A percentile compares a stretch with the other conserved stretches of the same genome.
These are phyloP conservation scores for Gryllus longicercus DNA, from an alignment of 2,888 invertebrate genomes.

Conservation along the genomic window DNA sequence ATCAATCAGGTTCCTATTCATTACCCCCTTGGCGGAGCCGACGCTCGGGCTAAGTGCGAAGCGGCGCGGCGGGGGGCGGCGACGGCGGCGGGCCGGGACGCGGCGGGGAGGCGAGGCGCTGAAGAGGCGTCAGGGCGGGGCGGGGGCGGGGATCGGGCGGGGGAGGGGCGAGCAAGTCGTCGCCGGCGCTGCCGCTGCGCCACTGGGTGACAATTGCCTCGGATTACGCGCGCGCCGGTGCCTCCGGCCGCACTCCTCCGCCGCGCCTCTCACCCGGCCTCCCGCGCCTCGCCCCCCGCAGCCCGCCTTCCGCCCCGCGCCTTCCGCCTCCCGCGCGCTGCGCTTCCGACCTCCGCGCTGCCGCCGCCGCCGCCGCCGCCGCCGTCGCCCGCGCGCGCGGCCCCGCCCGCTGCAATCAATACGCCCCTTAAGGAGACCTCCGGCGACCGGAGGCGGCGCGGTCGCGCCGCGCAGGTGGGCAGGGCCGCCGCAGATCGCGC, in stretches of 20 bases:
- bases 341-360: background rate
- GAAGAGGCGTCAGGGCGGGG: background rate
- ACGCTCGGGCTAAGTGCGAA: conserved; percentile 30
- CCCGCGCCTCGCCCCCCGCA: background rate
- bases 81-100: background rate
- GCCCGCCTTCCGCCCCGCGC: background rate
- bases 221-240: conserved; percentile 17
- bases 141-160: background rate
- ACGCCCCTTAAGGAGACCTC: conserved; percentile 32
- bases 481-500: too few relatives aligned
- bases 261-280: background rate
- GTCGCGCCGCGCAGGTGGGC: too few relatives aligned
- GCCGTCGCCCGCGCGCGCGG: background rate
- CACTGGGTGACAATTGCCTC: background rate
- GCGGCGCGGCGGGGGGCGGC: background rate
- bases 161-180: background rate
- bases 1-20: conserved; percentile 38
- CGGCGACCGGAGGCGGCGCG: too few relatives aligned
- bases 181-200: background rate
- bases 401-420: conserved; percentile 29
- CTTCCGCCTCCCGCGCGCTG: background rate
- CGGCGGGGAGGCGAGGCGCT: background rate
- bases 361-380: background rate
- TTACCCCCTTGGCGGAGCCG: conserved; percentile 30
- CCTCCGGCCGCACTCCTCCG: background rate